Percentiles rank a stretch among this genome's conserved stretches.
These are phyloP conservation scores for Carcharodon carcharias DNA, from an alignment of 2,797 vertebrate species.

Conservation along the genomic window DNA sequence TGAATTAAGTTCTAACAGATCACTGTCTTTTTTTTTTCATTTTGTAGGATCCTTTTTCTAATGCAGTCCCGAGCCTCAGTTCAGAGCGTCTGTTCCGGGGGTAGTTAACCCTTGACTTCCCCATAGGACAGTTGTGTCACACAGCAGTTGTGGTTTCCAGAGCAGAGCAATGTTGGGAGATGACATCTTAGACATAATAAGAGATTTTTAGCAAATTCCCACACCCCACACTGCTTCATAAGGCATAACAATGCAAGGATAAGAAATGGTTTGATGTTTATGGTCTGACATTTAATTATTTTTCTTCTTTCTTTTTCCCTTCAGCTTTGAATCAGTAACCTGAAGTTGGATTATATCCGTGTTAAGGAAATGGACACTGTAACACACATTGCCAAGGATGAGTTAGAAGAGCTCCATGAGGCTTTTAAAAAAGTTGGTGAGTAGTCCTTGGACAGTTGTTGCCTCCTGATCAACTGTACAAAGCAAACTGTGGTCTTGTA, in stretches of 20 bases:
- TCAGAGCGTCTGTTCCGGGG: neutral
- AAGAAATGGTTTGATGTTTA: neutral
- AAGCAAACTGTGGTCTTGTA: neutral
- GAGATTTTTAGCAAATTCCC: neutral
- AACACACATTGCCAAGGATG: conserved; percentile 83
- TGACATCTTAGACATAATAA: too few species aligned
- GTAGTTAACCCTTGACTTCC: neutral
- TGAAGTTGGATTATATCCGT: neutral
- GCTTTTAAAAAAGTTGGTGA: conserved; percentile 85
- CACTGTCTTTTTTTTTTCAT: neutral
- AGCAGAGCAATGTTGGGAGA: neutral
- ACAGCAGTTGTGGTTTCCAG: neutral
- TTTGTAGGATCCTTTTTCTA: neutral
- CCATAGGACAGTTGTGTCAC: neutral
- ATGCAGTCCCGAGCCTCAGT: neutral
- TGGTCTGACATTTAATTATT: neutral
- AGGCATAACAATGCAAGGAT: neutral
- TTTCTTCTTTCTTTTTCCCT: neutral
- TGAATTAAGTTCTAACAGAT: neutral
- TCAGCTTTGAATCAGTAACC: neutral
- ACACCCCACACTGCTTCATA: neutral
- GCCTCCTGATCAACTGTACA: neutral
- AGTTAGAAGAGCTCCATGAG: conserved; percentile 84
- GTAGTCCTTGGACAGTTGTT: conserved; percentile 38
- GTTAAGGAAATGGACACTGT: conserved; percentile 75